Conservation (phyloP, 2,888 invertebrate species). For the Agrenia bidenticulata region DNA sequence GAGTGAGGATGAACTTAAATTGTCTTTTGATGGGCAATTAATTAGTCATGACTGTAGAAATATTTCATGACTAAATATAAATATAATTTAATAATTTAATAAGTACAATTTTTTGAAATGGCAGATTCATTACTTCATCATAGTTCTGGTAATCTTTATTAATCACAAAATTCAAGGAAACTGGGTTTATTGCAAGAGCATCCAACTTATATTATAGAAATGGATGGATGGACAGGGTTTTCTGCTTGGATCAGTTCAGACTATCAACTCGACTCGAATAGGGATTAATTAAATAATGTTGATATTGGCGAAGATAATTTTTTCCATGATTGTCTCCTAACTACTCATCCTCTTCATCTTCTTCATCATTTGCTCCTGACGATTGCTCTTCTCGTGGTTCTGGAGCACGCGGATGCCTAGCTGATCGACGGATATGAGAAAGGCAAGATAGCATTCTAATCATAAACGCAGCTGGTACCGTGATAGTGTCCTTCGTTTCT, state of each 20-base stretch:
- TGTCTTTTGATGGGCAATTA: too few species aligned
- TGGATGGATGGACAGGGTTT: too few species aligned
- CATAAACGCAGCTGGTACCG: slow-evolving; percentile 84
- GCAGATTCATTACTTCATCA: too few species aligned
- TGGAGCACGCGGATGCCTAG: not conserved
- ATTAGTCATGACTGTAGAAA: too few species aligned
- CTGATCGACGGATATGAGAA: slow-evolving; percentile 34
- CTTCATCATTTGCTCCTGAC: not conserved
- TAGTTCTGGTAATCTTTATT: not conserved
- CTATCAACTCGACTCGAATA: too few species aligned
- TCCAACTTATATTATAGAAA: not conserved
- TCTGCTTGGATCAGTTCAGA: too few species aligned
- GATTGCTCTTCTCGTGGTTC: not conserved
- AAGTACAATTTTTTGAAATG: too few species aligned
- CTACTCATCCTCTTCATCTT: slow-evolving; percentile 1
- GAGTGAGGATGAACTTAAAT: too few species aligned
- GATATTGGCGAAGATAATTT: not conserved
- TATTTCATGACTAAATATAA: too few species aligned
- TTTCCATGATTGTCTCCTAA: not conserved
- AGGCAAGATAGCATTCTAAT: slow-evolving; percentile 57
- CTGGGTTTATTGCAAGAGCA: not conserved
- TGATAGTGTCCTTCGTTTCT: slow-evolving; percentile 82
- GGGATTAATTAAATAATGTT: too few species aligned
- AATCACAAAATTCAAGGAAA: not conserved
- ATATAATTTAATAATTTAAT: too few species aligned